These are phyloP conservation scores for Heteromyza rotundicornis DNA, from an alignment of 2,888 invertebrate genomes.

Conservation along the genomic window DNA sequence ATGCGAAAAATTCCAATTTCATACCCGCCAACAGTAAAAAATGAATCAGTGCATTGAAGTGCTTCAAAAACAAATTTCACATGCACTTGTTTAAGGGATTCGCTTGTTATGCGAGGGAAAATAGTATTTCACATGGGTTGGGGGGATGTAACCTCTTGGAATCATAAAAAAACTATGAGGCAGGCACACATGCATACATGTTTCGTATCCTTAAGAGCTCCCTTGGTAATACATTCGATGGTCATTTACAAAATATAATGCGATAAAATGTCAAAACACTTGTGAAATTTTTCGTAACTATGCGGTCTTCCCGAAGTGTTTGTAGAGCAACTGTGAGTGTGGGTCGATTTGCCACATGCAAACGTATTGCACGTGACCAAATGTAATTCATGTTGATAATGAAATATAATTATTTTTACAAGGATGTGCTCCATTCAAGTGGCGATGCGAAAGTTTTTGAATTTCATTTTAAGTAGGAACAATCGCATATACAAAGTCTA, in stretches of 20 bases:
- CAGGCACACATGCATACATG: constrained; percentile 39
- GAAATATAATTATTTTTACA: not conserved
- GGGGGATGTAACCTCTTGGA: too few species aligned
- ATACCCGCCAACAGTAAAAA: too few species aligned
- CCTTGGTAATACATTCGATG: constrained; percentile 43
- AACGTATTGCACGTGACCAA: not conserved
- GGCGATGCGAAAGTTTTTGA: too few species aligned
- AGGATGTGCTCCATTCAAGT: not conserved
- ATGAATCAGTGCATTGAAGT: too few species aligned
- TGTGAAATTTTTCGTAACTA: constrained; percentile 31
- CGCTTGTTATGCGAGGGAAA: not conserved
- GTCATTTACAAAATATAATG: constrained; percentile 44
- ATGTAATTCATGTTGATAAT: not conserved
- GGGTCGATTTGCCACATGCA: constrained; percentile 10
- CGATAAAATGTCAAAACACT: constrained; percentile 51
- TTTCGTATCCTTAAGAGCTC: constrained; percentile 40
- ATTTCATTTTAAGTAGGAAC: too few species aligned
- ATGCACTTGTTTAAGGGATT: too few species aligned
- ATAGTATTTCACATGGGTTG: too few species aligned
- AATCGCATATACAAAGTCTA: too few species aligned
- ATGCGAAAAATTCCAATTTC: not conserved
- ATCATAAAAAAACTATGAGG: too few species aligned
- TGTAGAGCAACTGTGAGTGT: constrained; percentile 23
- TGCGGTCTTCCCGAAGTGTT: constrained; percentile 28
- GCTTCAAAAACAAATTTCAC: too few species aligned